phyloP scores from a whole-genome alignment of 1,140 invertebrate species.

The Sminthurides bifidus region DNA sequence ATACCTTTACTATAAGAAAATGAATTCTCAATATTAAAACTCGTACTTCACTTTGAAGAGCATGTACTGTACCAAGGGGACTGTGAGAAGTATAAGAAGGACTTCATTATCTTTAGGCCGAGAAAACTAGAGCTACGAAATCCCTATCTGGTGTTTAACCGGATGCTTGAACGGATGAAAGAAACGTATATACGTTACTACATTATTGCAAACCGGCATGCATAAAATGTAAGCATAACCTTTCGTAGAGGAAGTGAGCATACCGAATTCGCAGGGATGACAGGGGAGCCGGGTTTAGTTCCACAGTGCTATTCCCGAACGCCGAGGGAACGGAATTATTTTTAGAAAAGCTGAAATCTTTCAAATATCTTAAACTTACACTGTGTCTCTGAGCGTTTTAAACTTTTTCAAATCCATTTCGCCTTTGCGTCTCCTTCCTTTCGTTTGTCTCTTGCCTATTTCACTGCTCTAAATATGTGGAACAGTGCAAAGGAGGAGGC shows the following conservation, averaged over 20 bases:
- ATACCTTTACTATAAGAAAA: no score
- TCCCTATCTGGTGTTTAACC: no score
- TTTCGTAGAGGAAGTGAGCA: no score
- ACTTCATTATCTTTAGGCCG: no score
- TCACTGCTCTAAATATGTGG: not conserved
- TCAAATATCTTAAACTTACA: constrained; percentile 5
- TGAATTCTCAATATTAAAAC: no score
- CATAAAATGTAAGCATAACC: no score
- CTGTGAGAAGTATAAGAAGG: no score
- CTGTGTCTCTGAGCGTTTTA: not conserved
- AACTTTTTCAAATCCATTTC: not conserved
- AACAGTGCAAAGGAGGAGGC: not conserved
- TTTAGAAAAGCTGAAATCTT: constrained; percentile 24
- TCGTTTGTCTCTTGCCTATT: not conserved
- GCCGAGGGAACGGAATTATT: constrained; percentile 6
- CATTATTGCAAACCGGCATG: no score
- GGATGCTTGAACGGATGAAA: not conserved
- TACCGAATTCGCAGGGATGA: not conserved
- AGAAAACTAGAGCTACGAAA: no score
- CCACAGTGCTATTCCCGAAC: not conserved
- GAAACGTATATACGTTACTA: not conserved
- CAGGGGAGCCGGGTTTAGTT: not conserved
- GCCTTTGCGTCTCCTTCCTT: not conserved
- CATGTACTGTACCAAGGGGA: no score
- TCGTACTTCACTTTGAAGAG: no score